Evolutionary conservation across 1,140 invertebrate genomes (phyloP), one percentile per base, ranked within the genome.

Genomic region (Phortica variegata): DNA sequence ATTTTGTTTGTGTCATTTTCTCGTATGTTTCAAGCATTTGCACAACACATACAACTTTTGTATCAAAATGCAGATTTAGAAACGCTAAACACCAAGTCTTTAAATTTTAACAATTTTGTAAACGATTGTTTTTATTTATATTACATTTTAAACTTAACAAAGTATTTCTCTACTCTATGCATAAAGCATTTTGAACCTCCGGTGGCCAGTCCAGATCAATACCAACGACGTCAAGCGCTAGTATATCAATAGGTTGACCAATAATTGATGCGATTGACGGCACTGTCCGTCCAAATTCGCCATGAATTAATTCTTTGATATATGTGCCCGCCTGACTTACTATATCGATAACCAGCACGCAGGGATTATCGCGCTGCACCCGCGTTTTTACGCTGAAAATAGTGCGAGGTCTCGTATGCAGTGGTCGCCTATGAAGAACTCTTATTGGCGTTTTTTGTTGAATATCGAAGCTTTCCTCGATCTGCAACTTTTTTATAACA

Each of bases 261-360:
- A 83, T 54, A 17, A 82, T 77, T 6, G 73, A 73, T 37, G 73
- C 47, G 43, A 83, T 76, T 1, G 83, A 80, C 1, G 95, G 95
- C 10, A 70, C 74, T 1, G 93, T 96, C 32, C 95, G 80, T 12
- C 90, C 88, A 73, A 97, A 90, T 79, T 98, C 95, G 1, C 95
- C 91, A 78, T 98, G 93, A 13, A 95, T 87, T 81, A 97, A 94
- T 79, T 98, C 95, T 79, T 98, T 98, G 0, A 98, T 85, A 72
- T 98, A 98, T 2, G 93, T 97, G 32, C 95, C 95, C 32, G 95
- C 94, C 77, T 96, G 89, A 10, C 93, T 95, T 40, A 82, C 84
- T 1, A 97, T 50, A 52, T 84, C 79, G 3, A 97, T 59, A 43
- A 83, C 74, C 60, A 93, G 84, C 17, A 87, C 73, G 37, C 81